phyloP scores from a whole-genome alignment of 2,797 vertebrate species.

The Cynopterus sphinx region DNA sequence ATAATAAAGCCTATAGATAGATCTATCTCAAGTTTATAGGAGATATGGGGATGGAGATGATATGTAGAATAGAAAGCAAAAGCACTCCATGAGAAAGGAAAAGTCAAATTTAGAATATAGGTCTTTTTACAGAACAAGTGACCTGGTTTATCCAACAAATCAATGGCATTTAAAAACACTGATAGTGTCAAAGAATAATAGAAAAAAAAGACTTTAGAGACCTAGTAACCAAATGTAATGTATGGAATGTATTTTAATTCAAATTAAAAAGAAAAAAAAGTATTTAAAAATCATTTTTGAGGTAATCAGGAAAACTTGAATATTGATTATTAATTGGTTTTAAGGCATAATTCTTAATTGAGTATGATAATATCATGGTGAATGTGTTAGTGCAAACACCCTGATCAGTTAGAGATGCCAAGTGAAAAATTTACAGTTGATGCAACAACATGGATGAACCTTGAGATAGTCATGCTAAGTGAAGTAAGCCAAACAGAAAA shows the following conservation, averaged over 20 bases:
- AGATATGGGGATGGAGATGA: neutral
- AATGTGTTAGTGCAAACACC: neutral
- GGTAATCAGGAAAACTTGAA: slow-evolving; percentile 9
- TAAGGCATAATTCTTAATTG: neutral
- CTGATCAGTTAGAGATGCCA: neutral
- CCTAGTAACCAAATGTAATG: neutral
- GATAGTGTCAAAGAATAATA: neutral
- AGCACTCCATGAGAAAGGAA: neutral
- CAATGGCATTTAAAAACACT: neutral
- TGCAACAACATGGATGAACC: no score
- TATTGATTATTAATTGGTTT: slow-evolving; percentile 21
- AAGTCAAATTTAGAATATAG: slow-evolving; percentile 10
- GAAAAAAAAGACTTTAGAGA: neutral
- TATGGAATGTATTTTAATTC: slow-evolving; percentile 10
- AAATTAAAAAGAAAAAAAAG: slow-evolving; percentile 18
- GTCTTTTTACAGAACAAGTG: neutral
- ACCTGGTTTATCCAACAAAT: slow-evolving; percentile 32
- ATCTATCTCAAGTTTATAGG: neutral
- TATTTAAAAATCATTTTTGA: slow-evolving; percentile 9
- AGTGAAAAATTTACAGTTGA: neutral
- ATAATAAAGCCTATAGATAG: neutral
- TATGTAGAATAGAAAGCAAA: slow-evolving; percentile 13
- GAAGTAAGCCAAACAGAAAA: no score
- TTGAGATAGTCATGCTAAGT: no score
- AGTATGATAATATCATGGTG: neutral